Percentiles rank a stretch among this genome's conserved stretches.
Conservation (phyloP, 2,113 vertebrate genomes). For the Zosterops lateralis region DNA sequence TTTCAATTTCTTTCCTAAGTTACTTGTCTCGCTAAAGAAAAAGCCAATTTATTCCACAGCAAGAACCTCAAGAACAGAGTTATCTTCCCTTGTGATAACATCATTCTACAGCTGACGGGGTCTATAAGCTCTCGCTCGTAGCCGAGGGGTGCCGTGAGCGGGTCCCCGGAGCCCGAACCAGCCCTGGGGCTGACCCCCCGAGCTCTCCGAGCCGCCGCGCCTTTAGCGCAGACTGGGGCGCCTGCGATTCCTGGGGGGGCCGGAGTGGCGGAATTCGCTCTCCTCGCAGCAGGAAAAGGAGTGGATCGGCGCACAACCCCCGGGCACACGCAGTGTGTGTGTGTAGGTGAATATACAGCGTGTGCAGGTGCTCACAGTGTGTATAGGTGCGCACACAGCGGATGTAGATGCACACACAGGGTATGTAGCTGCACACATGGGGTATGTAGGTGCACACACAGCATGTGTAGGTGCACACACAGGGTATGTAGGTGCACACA, state of each 20-base stretch:
- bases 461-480: neutral
- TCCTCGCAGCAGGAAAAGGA: rapidly evolving
- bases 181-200: neutral
- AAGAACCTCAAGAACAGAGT: neutral
- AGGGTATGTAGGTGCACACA: neutral
- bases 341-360: neutral
- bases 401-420: neutral
- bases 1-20: neutral
- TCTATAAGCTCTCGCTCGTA: rapidly evolving
- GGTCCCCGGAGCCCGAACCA: rapidly evolving
- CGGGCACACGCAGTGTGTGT: rapidly evolving
- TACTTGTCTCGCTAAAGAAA: neutral
- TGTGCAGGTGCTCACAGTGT: neutral
- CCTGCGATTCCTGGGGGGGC: rapidly evolving
- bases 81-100: neutral
- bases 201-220: neutral
- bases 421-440: neutral
- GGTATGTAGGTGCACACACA: too few relatives aligned
- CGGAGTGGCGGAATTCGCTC: rapidly evolving
- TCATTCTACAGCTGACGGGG: rapidly evolving
- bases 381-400: neutral
- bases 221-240: rapidly evolving
- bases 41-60: neutral
- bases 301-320: rapidly evolving
- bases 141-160: neutral